Percentiles rank a stretch among this genome's conserved stretches.
Conservation (phyloP, 2,797 vertebrate genomes). For the Distichodus sexfasciatus region DNA sequence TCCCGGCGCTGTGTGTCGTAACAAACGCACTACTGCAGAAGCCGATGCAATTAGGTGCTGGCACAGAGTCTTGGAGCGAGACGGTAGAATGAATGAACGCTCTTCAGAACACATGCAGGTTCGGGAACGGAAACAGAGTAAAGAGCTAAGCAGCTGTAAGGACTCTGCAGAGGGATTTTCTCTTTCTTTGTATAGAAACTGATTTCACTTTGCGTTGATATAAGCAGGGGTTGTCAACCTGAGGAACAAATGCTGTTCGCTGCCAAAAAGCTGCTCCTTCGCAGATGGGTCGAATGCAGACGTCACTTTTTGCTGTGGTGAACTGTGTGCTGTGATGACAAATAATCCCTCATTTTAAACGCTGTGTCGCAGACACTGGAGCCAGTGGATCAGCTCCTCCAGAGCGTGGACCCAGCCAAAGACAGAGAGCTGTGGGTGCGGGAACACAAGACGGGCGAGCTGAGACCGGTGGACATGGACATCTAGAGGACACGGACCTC, state of each 20-base stretch:
- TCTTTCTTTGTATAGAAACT: too few species aligned
- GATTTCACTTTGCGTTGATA: too few species aligned
- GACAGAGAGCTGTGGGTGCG: constrained; percentile 98
- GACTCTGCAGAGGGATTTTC: neutral
- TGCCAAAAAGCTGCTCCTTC: too few species aligned
- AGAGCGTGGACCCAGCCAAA: constrained; percentile 92
- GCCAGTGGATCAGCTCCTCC: constrained; percentile 93
- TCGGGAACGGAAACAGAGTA: neutral
- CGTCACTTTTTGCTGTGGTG: too few species aligned
- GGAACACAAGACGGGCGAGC: constrained; percentile 91
- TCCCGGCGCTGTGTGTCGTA: neutral
- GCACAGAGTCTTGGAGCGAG: neutral
- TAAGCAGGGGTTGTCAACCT: too few species aligned
- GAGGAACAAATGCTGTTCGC: too few species aligned
- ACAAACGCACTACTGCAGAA: constrained; percentile 16
- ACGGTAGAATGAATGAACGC: neutral
- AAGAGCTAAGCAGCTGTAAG: neutral
- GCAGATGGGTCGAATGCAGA: too few species aligned
- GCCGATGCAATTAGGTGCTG: neutral
- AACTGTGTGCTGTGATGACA: too few species aligned
- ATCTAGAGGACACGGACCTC: constrained; percentile 73
- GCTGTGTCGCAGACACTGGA: constrained; percentile 81
- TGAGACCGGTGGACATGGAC: constrained; percentile 95
- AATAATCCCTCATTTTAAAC: too few species aligned
- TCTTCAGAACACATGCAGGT: neutral